Conservation (phyloP, 2,888 invertebrate genomes). For the Cistogaster globosa region DNA sequence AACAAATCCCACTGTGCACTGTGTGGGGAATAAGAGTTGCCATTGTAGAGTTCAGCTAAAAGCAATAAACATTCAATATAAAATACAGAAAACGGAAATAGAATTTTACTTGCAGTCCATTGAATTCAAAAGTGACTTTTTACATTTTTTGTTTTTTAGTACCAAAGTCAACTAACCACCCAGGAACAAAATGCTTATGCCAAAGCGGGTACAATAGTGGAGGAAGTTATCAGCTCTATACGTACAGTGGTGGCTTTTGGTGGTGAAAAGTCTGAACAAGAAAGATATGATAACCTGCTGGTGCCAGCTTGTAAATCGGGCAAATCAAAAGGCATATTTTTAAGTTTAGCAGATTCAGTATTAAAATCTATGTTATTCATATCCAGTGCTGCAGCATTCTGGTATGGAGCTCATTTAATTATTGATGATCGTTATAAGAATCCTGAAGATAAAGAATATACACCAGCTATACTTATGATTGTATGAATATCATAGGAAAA, state of each 20-base stretch:
- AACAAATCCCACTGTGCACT: no score
- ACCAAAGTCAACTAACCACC: conserved; percentile 87
- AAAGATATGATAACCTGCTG: conserved; percentile 85
- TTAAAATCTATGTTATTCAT: conserved; percentile 90
- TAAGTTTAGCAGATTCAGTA: conserved; percentile 88
- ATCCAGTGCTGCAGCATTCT: conserved; percentile 90
- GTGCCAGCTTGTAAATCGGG: conserved; percentile 87
- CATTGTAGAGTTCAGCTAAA: no score
- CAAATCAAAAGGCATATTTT: conserved; percentile 86
- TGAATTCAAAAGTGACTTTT: not conserved
- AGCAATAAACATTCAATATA: no score
- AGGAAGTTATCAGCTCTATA: conserved; percentile 89
- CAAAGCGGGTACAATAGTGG: conserved; percentile 89
- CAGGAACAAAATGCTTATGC: conserved; percentile 89
- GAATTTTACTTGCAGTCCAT: not conserved
- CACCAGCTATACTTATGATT: conserved; percentile 88
- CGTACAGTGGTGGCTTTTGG: conserved; percentile 91
- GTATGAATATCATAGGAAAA: conserved; percentile 83
- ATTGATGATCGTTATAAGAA: conserved; percentile 85
- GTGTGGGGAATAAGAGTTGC: no score
- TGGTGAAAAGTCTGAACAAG: conserved; percentile 89
- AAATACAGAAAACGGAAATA: no score
- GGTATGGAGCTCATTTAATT: conserved; percentile 91
- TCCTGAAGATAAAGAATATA: conserved; percentile 85
- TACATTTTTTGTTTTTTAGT: conserved; percentile 78